These are phyloP conservation scores for Phaenicophaeus curvirostris DNA, from an alignment of 2,797 vertebrate species.

Conservation along the genomic window DNA sequence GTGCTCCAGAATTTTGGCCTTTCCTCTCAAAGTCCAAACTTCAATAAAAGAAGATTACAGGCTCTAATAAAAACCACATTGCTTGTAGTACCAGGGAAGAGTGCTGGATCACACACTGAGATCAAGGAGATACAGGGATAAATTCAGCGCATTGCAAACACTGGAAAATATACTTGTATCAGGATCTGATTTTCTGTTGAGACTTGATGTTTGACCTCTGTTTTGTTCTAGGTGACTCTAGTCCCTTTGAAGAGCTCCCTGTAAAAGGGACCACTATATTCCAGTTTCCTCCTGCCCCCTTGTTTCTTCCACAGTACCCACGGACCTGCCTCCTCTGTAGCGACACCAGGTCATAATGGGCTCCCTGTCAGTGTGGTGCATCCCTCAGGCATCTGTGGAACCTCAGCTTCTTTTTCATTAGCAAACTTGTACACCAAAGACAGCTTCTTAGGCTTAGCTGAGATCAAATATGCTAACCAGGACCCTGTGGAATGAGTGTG, in stretches of 20 bases:
- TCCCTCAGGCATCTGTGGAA: neutral
- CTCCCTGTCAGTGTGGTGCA: too few species aligned
- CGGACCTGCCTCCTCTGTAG: neutral
- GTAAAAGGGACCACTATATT: neutral
- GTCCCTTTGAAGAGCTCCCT: neutral
- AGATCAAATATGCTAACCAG: neutral
- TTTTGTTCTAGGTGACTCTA: neutral
- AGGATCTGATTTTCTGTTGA: neutral
- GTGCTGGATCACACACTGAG: neutral
- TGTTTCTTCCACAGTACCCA: neutral
- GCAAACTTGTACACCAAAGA: neutral
- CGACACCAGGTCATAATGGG: accelerated
- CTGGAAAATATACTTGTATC: neutral
- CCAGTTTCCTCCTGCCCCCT: neutral
- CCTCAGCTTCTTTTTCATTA: neutral
- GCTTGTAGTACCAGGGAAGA: neutral
- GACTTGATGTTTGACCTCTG: neutral
- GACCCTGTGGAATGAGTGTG: accelerated
- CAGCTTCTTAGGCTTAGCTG: neutral
- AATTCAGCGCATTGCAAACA: neutral
- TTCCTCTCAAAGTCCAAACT: constrained; percentile 9
- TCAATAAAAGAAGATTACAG: constrained; percentile 19
- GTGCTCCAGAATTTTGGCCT: neutral
- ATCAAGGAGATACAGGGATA: neutral
- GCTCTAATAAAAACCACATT: neutral